Conservation (phyloP, 2,888 invertebrate genomes). For the Tholera decimalis region DNA sequence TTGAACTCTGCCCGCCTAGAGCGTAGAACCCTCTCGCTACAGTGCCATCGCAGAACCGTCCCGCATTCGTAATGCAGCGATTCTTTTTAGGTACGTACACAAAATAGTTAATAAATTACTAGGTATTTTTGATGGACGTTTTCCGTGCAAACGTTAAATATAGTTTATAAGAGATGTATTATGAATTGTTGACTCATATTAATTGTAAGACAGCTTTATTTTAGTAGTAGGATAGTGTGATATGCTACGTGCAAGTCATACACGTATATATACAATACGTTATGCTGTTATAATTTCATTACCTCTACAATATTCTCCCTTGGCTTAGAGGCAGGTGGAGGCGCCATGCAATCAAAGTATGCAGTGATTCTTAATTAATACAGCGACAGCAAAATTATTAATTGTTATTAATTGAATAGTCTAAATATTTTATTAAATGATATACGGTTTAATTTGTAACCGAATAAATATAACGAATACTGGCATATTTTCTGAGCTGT, state of each 20-base stretch:
- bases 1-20: conserved; percentile 37
- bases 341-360: conserved; percentile 39
- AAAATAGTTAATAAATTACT: conserved; percentile 57
- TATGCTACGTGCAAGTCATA: conserved; percentile 22
- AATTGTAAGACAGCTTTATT: conserved; percentile 63
- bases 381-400: conserved; percentile 27
- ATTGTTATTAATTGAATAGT: conserved; percentile 30
- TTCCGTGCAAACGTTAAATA: conserved; percentile 70
- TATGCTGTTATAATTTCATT: conserved; percentile 19
- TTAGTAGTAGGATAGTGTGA: conserved; percentile 53
- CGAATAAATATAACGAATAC: not conserved
- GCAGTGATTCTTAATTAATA: conserved; percentile 30
- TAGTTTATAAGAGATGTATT: conserved; percentile 67
- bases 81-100: conserved; percentile 65
- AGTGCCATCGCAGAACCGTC: conserved; percentile 74
- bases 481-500: conserved; percentile 17
- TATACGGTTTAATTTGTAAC: not conserved
- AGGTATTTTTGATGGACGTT: conserved; percentile 66
- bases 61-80: conserved; percentile 69
- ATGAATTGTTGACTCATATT: conserved; percentile 65
- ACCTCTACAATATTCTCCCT: conserved; percentile 27
- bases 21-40: conserved; percentile 41
- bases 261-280: conserved; percentile 29
- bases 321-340: conserved; percentile 10
- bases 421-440: conserved; percentile 18